Percentiles rank a stretch among this genome's conserved stretches.
phyloP scores from a whole-genome alignment of 2,888 invertebrate species.

The Oxyscelio sp. region DNA sequence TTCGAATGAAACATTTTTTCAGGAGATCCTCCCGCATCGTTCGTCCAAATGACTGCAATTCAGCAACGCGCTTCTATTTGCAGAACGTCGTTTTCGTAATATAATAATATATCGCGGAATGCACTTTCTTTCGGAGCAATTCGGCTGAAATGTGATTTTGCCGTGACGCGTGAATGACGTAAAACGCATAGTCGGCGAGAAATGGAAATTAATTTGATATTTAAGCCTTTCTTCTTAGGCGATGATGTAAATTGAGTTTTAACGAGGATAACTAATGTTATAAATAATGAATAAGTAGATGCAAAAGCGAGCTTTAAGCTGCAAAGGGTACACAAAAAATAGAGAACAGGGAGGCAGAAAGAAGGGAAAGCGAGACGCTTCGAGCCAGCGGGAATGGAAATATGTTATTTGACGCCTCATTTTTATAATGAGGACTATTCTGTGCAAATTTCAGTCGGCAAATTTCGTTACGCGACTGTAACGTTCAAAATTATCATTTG shows the following conservation, averaged over 20 bases:
- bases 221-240: slow-evolving; percentile 19
- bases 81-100: slow-evolving; percentile 45
- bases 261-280: slow-evolving; percentile 15
- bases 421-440: too few relatives aligned
- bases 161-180: slow-evolving; percentile 42
- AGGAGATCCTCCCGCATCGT: too few relatives aligned
- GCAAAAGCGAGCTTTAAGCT: too few relatives aligned
- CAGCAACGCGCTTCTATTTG: slow-evolving; percentile 18
- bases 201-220: slow-evolving; percentile 39
- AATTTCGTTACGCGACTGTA: too few relatives aligned
- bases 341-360: too few relatives aligned
- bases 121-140: slow-evolving; percentile 43
- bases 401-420: too few relatives aligned
- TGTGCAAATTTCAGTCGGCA: too few relatives aligned
- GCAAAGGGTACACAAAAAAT: too few relatives aligned
- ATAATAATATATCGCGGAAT: slow-evolving; percentile 36
- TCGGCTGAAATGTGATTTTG: slow-evolving; percentile 40
- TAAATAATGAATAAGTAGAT: slow-evolving; percentile 21
- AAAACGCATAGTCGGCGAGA: slow-evolving; percentile 33
- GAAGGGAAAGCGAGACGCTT: too few relatives aligned
- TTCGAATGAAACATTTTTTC: too few relatives aligned
- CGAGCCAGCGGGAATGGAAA: too few relatives aligned
- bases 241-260: slow-evolving; percentile 34
- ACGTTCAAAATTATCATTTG: too few relatives aligned
- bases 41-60: slow-evolving; percentile 35